Evolutionary conservation across 2,113 vertebrate genomes (phyloP).

Genomic region (Cheilinus undulatus): DNA sequence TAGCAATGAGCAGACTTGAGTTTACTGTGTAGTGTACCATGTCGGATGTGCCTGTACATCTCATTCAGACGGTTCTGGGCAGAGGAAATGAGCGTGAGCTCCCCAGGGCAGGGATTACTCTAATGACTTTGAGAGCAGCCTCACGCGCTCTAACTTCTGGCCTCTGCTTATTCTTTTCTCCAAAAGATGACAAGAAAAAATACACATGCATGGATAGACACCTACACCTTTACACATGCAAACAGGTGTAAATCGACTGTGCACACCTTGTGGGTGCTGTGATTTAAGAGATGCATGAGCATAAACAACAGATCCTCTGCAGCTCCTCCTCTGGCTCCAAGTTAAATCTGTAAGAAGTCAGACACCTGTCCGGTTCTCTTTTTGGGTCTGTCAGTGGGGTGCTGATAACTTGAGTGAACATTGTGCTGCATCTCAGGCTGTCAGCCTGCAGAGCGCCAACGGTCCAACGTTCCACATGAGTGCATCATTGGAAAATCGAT

Average conservation of each 20-base stretch:
- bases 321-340: conserved; percentile 24
- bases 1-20: conserved; percentile 32
- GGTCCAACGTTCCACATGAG: conserved; percentile 52
- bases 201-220: conserved; percentile 8
- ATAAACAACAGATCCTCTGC: conserved; percentile 38
- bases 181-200: conserved; percentile 35
- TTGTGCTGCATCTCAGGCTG: conserved; percentile 40
- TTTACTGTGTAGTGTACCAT: conserved; percentile 50
- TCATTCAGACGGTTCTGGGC: conserved; percentile 59
- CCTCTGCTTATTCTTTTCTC: conserved; percentile 66
- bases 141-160: conserved; percentile 70
- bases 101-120: conserved; percentile 77
- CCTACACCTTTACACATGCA: neutral
- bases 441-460: conserved; percentile 33
- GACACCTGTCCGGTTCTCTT: conserved; percentile 6
- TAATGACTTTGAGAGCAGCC: conserved; percentile 78
- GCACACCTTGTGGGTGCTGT: neutral
- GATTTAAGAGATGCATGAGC: conserved; percentile 25
- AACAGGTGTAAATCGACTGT: conserved; percentile 15
- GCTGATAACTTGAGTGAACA: conserved; percentile 40
- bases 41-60: conserved; percentile 62
- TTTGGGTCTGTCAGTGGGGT: conserved; percentile 42
- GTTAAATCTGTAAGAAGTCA: conserved; percentile 17
- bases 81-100: conserved; percentile 72
- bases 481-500: conserved; percentile 62